These are phyloP conservation scores for Lithophane ornitopus DNA, from an alignment of 2,888 invertebrate species.

Conservation along the genomic window DNA sequence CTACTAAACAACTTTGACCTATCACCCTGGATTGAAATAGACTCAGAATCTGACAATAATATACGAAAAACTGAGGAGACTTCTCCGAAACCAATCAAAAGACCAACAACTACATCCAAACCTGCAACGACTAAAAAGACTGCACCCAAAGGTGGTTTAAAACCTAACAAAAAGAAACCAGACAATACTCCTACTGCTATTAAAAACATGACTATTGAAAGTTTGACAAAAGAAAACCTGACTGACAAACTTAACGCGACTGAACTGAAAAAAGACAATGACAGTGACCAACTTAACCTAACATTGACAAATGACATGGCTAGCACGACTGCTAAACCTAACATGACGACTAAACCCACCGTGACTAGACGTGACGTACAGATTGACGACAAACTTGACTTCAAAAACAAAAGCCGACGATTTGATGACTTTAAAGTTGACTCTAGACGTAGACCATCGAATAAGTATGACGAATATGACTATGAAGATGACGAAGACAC, in stretches of 20 bases:
- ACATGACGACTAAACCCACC: constrained; percentile 66
- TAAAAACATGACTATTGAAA: constrained; percentile 70
- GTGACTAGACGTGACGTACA: constrained; percentile 71
- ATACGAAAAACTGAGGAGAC: constrained; percentile 81
- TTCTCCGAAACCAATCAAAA: constrained; percentile 73
- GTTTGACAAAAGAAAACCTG: constrained; percentile 47
- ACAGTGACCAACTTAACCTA: constrained; percentile 68
- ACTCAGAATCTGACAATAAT: constrained; percentile 81
- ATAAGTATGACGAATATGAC: constrained; percentile 78
- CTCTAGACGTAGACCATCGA: constrained; percentile 77
- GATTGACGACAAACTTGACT: constrained; percentile 92
- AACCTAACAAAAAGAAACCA: constrained; percentile 70
- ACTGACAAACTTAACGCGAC: constrained; percentile 70
- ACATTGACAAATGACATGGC: constrained; percentile 68
- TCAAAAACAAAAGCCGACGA: constrained; percentile 87
- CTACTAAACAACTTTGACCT: constrained; percentile 91
- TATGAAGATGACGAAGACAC: constrained; percentile 79
- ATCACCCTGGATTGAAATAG: constrained; percentile 91
- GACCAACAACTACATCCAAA: constrained; percentile 70
- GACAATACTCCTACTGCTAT: constrained; percentile 66
- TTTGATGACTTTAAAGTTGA: constrained; percentile 77
- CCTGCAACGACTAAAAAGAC: constrained; percentile 73
- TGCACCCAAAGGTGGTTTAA: constrained; percentile 62
- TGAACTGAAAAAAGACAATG: constrained; percentile 56
- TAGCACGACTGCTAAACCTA: constrained; percentile 47